Conservation (phyloP, 2,888 invertebrate genomes). For the Thelaira solivaga region DNA sequence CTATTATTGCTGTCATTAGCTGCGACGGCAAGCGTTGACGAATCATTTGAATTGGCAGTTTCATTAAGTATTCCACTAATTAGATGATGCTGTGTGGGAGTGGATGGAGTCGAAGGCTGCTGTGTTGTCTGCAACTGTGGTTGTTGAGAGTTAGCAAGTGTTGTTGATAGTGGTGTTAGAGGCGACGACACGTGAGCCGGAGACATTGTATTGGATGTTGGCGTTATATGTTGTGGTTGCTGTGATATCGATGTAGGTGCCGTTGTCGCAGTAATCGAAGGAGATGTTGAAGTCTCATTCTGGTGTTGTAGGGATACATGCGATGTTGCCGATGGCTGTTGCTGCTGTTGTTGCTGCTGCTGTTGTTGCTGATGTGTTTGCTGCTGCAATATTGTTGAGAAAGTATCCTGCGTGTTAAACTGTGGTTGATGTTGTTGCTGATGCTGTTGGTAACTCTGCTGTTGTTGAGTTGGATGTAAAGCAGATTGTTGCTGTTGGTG, state of each 20-base stretch:
- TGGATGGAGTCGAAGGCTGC: conserved; percentile 67
- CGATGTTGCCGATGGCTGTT: conserved; percentile 65
- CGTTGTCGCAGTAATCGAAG: conserved; percentile 4
- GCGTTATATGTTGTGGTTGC: conserved; percentile 68
- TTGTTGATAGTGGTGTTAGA: conserved; percentile 40
- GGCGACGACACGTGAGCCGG: conserved; percentile 63
- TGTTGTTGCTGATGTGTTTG: conserved; percentile 66
- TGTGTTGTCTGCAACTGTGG: conserved; percentile 63
- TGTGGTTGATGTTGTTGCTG: conserved; percentile 55
- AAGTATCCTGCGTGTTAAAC: conserved; percentile 67
- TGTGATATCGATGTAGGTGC: conserved; percentile 38
- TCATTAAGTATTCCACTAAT: conserved; percentile 73
- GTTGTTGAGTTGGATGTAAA: conserved; percentile 64
- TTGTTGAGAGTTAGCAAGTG: conserved; percentile 58
- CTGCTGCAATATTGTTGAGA: conserved; percentile 58
- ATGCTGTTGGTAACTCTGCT: conserved; percentile 65
- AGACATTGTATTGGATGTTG: conserved; percentile 58
- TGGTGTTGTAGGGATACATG: conserved; percentile 48
- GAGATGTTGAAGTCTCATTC: conserved; percentile 13
- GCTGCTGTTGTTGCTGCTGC: conserved; percentile 67
- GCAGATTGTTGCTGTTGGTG: conserved; percentile 66
- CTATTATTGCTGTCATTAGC: conserved; percentile 76
- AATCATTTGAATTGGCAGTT: conserved; percentile 76
- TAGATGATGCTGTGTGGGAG: conserved; percentile 70
- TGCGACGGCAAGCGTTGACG: conserved; percentile 74